A percentile compares a stretch with the other conserved stretches of the same genome.
Conservation (phyloP, 1,140 invertebrate genomes). For the Ephestia elutella region DNA sequence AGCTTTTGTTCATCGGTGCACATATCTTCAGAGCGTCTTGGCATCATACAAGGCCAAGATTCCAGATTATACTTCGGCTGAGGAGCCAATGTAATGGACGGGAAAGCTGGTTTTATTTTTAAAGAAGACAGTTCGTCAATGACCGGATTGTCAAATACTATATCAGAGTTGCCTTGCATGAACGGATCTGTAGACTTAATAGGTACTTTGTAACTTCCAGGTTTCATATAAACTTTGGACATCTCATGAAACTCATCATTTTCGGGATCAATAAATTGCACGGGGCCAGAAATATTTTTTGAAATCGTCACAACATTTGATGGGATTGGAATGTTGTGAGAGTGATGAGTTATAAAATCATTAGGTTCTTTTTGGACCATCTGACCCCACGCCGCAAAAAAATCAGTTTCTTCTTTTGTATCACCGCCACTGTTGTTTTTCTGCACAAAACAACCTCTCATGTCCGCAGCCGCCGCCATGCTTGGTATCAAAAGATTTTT, state of each 20-base stretch:
- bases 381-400: slow-evolving; percentile 72
- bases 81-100: slow-evolving; percentile 54
- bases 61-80: slow-evolving; percentile 67
- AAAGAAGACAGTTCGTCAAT: slow-evolving; percentile 40
- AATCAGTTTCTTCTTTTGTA: slow-evolving; percentile 64
- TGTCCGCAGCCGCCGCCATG: slow-evolving; percentile 50
- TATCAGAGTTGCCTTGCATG: slow-evolving; percentile 37
- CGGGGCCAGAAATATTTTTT: slow-evolving; percentile 69
- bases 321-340: slow-evolving; percentile 58
- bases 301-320: slow-evolving; percentile 60
- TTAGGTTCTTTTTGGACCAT: slow-evolving; percentile 70
- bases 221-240: slow-evolving; percentile 71
- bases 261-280: slow-evolving; percentile 66
- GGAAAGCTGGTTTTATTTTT: slow-evolving; percentile 49
- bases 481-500: slow-evolving; percentile 64
- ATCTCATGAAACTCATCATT: slow-evolving; percentile 71
- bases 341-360: slow-evolving; percentile 67
- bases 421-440: slow-evolving; percentile 66
- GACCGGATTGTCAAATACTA: slow-evolving; percentile 35
- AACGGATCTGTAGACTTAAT: slow-evolving; percentile 65
- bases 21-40: slow-evolving; percentile 48
- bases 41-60: slow-evolving; percentile 61
- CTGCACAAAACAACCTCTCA: slow-evolving; percentile 52
- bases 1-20: slow-evolving; percentile 48
- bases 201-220: slow-evolving; percentile 70